Conservation (phyloP, 1,140 invertebrate species). For the Scaptomyza pallida region DNA sequence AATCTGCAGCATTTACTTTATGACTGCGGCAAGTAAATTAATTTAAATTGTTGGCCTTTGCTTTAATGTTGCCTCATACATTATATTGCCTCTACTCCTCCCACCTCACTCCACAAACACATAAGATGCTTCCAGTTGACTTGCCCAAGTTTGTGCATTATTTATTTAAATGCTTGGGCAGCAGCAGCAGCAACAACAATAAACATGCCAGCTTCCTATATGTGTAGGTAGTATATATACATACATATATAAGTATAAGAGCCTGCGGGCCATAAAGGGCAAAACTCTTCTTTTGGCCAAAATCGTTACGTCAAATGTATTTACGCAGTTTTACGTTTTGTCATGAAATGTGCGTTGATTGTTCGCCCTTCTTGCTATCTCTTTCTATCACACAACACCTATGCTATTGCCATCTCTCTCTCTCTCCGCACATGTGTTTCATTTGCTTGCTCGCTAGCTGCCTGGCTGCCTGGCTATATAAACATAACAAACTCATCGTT, state of each 20-base stretch:
- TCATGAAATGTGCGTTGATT: slow-evolving; percentile 80
- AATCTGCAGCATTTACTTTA: background rate
- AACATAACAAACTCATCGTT: slow-evolving; percentile 83
- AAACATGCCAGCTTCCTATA: slow-evolving; percentile 35
- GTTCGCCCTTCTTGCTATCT: slow-evolving; percentile 23
- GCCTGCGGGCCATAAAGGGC: slow-evolving; percentile 38
- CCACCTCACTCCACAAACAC: background rate
- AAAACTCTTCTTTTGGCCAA: slow-evolving; percentile 21
- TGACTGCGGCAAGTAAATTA: slow-evolving; percentile 26
- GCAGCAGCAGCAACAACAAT: slow-evolving; percentile 38
- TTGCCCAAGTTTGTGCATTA: slow-evolving; percentile 52
- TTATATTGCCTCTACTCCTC: background rate
- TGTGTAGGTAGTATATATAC: background rate
- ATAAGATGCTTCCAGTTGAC: slow-evolving; percentile 24
- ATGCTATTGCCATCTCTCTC: background rate
- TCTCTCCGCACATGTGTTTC: slow-evolving; percentile 61
- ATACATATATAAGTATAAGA: slow-evolving; percentile 8
- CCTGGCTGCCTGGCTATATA: slow-evolving; percentile 67
- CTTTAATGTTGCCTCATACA: slow-evolving; percentile 11
- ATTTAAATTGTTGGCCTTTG: slow-evolving; percentile 33
- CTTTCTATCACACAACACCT: slow-evolving; percentile 18
- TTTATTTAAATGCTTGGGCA: slow-evolving; percentile 61
- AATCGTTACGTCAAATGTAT: slow-evolving; percentile 70
- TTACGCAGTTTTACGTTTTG: slow-evolving; percentile 80
- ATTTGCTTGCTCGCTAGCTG: slow-evolving; percentile 69